Conservation (phyloP, 2,888 invertebrate species). For the Hesperia comma region DNA sequence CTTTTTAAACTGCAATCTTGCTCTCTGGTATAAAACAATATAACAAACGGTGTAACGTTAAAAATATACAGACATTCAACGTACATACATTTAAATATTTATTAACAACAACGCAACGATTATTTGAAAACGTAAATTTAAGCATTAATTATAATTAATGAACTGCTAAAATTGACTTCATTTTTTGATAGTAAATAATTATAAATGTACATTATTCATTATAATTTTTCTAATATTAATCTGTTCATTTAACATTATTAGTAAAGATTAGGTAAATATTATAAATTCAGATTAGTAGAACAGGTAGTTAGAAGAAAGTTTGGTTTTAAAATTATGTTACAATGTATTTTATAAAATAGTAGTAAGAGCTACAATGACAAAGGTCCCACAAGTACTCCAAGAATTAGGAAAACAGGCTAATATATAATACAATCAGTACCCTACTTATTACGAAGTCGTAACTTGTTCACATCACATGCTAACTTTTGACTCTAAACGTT, state of each 20-base stretch:
- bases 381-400: conserved; percentile 77
- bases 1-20: conserved; percentile 63
- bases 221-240: conserved; percentile 23
- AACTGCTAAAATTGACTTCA: conserved; percentile 68
- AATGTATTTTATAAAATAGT: conserved; percentile 37
- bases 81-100: conserved; percentile 56
- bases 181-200: conserved; percentile 15
- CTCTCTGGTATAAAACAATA: conserved; percentile 67
- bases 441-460: conserved; percentile 28
- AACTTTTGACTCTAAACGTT: conserved; percentile 20
- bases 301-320: conserved; percentile 44
- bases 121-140: conserved; percentile 47
- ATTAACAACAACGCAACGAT: conserved; percentile 57
- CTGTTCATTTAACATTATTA: conserved; percentile 29
- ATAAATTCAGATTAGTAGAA: conserved; percentile 32
- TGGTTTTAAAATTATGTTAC: conserved; percentile 43
- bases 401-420: conserved; percentile 56
- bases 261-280: conserved; percentile 30
- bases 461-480: conserved; percentile 20
- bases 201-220: conserved; percentile 29
- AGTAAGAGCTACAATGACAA: conserved; percentile 60
- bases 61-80: conserved; percentile 59
- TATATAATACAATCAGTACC: conserved; percentile 47
- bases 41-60: conserved; percentile 57
- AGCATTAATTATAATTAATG: conserved; percentile 43